Evolutionary conservation across 2,113 vertebrate species (phyloP), one percentile per base, ranked within the genome.

Genomic region (Colaptes auratus): DNA sequence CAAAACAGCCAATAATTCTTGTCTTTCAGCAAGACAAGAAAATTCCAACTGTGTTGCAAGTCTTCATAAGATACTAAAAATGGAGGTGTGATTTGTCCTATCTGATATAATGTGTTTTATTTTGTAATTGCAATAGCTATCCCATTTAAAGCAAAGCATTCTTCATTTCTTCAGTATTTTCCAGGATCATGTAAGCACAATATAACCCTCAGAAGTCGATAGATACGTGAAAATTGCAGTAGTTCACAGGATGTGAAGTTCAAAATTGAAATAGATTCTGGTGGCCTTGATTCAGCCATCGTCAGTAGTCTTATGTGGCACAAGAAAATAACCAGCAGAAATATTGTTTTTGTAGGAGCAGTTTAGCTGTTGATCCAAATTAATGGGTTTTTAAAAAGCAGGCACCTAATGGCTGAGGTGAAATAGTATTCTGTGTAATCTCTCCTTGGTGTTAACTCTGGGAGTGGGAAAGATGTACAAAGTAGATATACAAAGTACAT

Each of bases 251-350:
- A 81, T 44, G 66, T 46, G 87, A 94, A 90, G 4, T 27, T 95
- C n/a, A 96, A 95, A 89, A 96, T 61, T 31, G 1, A 95, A 73
- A 61, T 60, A 72, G 10, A 2, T 92, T 93, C 95, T 67, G 7
- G 10, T 92, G 39, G 31, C 30, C 60, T 92, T 92, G 15, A 86
- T 95, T 58, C 52, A 86, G 66, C 71, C 48, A 89, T 95, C 83
- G 52, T 78, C 58, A 91, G 36, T 69, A 17, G 25, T 61, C 10
- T 90, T 44, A 55, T 71, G 39, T 48, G 69, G 31, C 28, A 93
- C 30, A 90, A 84, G 48, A 88, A 92, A 93, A 90, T 82, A 92
- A 89, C 18, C 16, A 96, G 17, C 39, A 81, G 73, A 63, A 74
- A 61, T 89, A 67, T 89, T 94, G 84, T 93, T 21, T 21, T 77